phyloP scores from a whole-genome alignment of 2,113 vertebrate genomes.

The Centropus unirufus region DNA sequence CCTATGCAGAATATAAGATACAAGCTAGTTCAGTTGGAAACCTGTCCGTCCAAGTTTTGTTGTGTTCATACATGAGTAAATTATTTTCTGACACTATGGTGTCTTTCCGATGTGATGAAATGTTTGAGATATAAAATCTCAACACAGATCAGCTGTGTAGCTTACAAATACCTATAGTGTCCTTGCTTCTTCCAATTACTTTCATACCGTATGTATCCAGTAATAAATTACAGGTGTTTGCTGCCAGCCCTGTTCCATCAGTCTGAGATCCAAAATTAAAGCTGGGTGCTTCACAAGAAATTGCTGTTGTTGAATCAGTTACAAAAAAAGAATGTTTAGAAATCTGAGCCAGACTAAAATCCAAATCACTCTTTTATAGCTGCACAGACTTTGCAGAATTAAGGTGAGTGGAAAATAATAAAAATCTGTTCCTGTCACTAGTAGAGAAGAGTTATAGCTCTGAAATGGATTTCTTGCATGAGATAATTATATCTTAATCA shows the following conservation, averaged over 20 bases:
- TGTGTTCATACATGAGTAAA: background rate
- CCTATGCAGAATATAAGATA: background rate
- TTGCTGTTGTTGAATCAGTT: background rate
- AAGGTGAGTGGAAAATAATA: slow-evolving; percentile 37
- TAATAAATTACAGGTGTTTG: slow-evolving; percentile 7
- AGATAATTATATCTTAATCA: slow-evolving; percentile 39
- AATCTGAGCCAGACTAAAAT: background rate
- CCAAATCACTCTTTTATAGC: background rate
- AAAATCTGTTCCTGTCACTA: background rate
- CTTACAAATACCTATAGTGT: background rate
- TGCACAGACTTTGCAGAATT: background rate
- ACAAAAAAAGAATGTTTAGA: background rate
- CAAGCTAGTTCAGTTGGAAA: background rate
- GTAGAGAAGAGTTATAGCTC: slow-evolving; percentile 15
- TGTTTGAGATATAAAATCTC: background rate
- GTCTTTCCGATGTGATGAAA: background rate
- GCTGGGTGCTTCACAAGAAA: background rate
- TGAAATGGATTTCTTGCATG: slow-evolving; percentile 16
- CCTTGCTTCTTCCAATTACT: background rate
- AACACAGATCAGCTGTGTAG: background rate
- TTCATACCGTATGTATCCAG: background rate
- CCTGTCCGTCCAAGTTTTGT: background rate
- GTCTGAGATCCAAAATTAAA: background rate
- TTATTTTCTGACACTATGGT: background rate
- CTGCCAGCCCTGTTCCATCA: background rate